Base-by-base conservation (phyloP, 2,113 vertebrate genomes). In the Bujurquina vittata region DNA sequence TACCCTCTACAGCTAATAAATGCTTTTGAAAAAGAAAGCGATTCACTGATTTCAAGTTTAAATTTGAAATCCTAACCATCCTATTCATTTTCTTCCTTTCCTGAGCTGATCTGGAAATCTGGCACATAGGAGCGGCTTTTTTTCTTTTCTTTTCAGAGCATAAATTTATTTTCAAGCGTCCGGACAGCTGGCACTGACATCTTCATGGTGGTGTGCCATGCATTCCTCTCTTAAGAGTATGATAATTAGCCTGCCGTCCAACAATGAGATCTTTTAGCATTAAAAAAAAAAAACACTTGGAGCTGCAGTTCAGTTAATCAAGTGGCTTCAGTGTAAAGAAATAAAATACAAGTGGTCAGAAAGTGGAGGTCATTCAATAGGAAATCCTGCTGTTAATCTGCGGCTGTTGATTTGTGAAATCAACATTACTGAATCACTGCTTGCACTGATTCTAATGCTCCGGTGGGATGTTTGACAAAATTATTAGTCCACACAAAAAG, bases 231-330 rank as follows among this genome's bases (percentile, higher is more conserved):
- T 79, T 80, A 77, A 77, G 78, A 80, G 59, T 62, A 43, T 12
- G 72, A 55, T 87, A 87, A 91, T 90, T 49, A 88, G 84, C 75
- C 81, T 59, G 49, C 35, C 4, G 9, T 62, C 26, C n/a, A 67
- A 92, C 91, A 90, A 87, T 72, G 76, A 89, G 63, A 5, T 82
- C 81, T 80, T 88, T 85, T 63, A 77, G 52, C n/a, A 22, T 82
- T 56, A 49, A 23, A 72, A 73, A 14, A 76, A 60, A 60, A 0
- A 60, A 5, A 72, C 37, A 54, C 59, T 79, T 77, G 83, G 69
- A 2, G 12, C 63, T 63, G 62, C n/a, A 20, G 49, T 55, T 26
- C 58, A 78, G 86, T 79, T 85, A 84, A 84, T 91, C 61, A 77
- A 87, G 83, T 29, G n/a, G 43, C 60, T 73, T 65, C 43, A 73